phyloP scores from a whole-genome alignment of 1,140 invertebrate genomes.

The Platyscapa corneri region DNA sequence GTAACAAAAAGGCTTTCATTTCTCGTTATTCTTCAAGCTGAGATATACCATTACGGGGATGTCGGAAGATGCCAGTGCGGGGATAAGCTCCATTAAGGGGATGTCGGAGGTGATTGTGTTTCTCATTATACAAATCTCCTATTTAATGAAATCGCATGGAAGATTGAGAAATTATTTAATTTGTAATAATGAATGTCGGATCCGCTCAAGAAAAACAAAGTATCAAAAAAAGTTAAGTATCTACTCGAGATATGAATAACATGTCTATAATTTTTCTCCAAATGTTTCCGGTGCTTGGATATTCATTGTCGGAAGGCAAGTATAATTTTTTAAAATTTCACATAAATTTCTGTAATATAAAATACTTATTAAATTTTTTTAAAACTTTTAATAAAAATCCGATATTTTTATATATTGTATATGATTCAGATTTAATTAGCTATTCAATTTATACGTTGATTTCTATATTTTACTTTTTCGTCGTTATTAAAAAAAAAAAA shows the following conservation, averaged over 20 bases:
- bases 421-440: not conserved
- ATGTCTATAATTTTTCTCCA: slow-evolving; percentile 11
- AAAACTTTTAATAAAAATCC: not conserved
- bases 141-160: slow-evolving; percentile 23
- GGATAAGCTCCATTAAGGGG: slow-evolving; percentile 26
- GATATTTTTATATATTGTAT: not conserved
- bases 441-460: not conserved
- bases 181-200: slow-evolving; percentile 22
- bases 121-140: slow-evolving; percentile 29
- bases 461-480: not conserved
- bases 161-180: slow-evolving; percentile 30
- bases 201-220: not conserved
- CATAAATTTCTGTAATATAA: not conserved
- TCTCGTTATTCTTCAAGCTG: slow-evolving; percentile 19
- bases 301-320: not conserved
- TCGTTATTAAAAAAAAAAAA: not conserved
- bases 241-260: slow-evolving; percentile 3
- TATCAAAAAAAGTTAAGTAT: slow-evolving; percentile 8
- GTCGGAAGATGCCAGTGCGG: slow-evolving; percentile 12
- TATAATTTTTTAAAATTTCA: slow-evolving; percentile 1
- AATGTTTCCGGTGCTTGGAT: not conserved
- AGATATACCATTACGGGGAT: slow-evolving; percentile 21
- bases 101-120: slow-evolving; percentile 21
- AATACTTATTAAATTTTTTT: not conserved
- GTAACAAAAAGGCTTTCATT: slow-evolving; percentile 14